These are phyloP conservation scores for Channallabes apus DNA, from an alignment of 2,797 vertebrate genomes.

Conservation along the genomic window DNA sequence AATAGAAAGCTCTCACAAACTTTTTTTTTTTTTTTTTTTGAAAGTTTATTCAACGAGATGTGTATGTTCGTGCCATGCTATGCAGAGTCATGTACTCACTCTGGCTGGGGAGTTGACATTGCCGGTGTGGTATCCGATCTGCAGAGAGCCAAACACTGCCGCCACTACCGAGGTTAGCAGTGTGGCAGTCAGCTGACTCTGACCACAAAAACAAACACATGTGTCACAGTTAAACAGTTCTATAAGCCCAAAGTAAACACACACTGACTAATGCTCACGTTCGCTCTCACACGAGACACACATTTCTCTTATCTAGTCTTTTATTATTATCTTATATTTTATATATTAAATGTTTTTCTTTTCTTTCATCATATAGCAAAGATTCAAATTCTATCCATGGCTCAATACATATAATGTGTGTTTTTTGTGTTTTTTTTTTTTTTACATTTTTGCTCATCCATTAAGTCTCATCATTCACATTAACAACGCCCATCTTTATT, in stretches of 20 bases:
- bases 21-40: constrained; percentile 9
- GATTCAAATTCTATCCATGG: not conserved
- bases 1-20: constrained; percentile 50
- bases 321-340: not conserved
- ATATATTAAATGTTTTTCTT: not conserved
- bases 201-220: constrained; percentile 34
- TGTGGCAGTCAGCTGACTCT: constrained; percentile 70
- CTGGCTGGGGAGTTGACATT: constrained; percentile 78
- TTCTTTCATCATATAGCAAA: not conserved
- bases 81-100: constrained; percentile 61
- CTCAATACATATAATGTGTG: too few relatives aligned
- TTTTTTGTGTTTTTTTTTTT: not conserved
- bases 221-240: constrained; percentile 17
- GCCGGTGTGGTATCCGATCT: constrained; percentile 80
- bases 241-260: constrained; percentile 26
- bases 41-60: constrained; percentile 60
- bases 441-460: not conserved
- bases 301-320: not conserved
- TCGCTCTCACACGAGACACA: not conserved
- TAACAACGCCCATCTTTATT: not conserved
- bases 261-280: not conserved
- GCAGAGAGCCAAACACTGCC: constrained; percentile 76
- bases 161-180: constrained; percentile 75
- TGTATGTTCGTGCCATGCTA: constrained; percentile 51
- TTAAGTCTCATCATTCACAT: not conserved